Evolutionary conservation across 2,888 invertebrate genomes (phyloP).

Genomic region (Xylocampa areola): DNA sequence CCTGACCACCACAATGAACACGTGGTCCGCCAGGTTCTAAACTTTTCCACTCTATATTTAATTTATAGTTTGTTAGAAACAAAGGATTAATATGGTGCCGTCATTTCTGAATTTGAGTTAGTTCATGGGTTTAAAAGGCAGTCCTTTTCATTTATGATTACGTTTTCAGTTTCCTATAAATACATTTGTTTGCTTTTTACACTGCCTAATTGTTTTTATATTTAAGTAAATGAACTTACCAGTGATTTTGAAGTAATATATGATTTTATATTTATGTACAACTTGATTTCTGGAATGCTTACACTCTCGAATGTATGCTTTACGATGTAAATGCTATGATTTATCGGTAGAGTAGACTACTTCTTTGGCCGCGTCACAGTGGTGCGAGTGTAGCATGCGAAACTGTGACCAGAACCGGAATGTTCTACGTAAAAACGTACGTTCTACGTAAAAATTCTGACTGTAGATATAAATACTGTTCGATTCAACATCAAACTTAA

Average conservation of each 20-base stretch:
- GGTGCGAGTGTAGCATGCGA: conserved; percentile 74
- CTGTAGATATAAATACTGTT: no score
- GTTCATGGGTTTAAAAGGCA: conserved; percentile 81
- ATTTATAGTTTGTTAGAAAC: conserved; percentile 81
- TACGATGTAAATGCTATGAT: conserved; percentile 80
- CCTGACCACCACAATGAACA: not conserved
- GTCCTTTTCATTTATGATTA: conserved; percentile 74
- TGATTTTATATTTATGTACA: conserved; percentile 61
- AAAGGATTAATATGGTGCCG: conserved; percentile 83
- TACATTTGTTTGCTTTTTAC: conserved; percentile 68
- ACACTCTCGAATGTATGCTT: conserved; percentile 77
- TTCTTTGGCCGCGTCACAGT: conserved; percentile 83
- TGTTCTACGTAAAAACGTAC: no score
- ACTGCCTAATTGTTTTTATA: conserved; percentile 70
- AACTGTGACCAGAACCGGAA: no score
- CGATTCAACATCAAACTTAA: no score
- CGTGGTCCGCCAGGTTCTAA: no score
- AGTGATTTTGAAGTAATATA: conserved; percentile 62
- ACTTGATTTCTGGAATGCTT: conserved; percentile 79
- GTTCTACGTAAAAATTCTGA: no score
- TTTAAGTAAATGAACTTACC: conserved; percentile 70
- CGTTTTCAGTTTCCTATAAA: conserved; percentile 54
- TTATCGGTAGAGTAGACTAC: conserved; percentile 81
- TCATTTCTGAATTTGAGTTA: conserved; percentile 88
- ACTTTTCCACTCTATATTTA: conserved; percentile 82